Evolutionary conservation across 2,888 invertebrate species (phyloP).

Genomic region (Siphlonurus alternatus): DNA sequence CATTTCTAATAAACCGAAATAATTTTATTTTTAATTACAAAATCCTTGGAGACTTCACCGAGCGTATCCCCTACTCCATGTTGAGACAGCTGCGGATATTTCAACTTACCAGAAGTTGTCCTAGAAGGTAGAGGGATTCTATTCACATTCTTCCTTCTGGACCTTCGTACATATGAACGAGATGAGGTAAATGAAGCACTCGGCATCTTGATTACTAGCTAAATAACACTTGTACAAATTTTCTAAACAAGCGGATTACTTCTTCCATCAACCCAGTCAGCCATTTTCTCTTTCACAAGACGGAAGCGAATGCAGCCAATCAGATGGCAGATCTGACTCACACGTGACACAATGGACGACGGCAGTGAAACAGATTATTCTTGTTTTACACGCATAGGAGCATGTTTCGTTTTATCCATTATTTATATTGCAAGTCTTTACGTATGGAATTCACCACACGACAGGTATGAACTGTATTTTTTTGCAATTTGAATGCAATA

Average conservation of each 20-base stretch:
- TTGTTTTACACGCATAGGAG: constrained; percentile 34
- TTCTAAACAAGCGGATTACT: constrained; percentile 69
- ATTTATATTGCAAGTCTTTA: constrained; percentile 77
- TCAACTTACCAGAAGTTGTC: constrained; percentile 58
- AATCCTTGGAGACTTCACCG: background rate
- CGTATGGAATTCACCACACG: constrained; percentile 61
- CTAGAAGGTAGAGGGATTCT: constrained; percentile 66
- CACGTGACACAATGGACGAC: constrained; percentile 20
- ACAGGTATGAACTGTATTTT: constrained; percentile 37
- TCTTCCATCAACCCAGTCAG: constrained; percentile 57
- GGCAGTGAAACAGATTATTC: constrained; percentile 24
- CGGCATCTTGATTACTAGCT: constrained; percentile 54
- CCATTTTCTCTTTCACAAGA: constrained; percentile 57
- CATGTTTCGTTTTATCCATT: constrained; percentile 59
- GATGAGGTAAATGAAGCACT: constrained; percentile 89
- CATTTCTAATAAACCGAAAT: no score
- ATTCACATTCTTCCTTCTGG: constrained; percentile 80
- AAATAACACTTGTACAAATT: constrained; percentile 22
- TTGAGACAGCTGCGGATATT: background rate
- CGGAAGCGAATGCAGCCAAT: constrained; percentile 19
- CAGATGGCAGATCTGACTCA: constrained; percentile 16
- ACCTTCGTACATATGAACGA: constrained; percentile 80
- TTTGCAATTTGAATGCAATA: background rate
- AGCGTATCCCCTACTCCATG: background rate
- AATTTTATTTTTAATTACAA: background rate